Evolutionary conservation across 2,113 vertebrate species (phyloP).

Genomic region (Leucosticte australis): DNA sequence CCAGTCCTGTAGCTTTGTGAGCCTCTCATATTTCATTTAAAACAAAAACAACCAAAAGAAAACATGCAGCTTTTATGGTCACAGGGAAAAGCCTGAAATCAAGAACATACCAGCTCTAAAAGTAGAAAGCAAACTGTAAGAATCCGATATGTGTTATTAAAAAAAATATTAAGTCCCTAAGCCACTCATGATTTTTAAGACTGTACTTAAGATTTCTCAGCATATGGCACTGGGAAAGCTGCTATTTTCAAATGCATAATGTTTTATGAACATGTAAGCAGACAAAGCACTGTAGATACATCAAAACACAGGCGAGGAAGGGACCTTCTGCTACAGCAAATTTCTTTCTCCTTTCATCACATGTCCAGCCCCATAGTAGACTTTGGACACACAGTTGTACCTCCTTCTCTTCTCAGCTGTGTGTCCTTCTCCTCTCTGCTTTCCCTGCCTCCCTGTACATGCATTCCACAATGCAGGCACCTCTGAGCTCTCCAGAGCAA

Average conservation of each 20-base stretch:
- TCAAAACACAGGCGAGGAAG: constrained; percentile 49
- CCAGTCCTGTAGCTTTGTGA: not conserved
- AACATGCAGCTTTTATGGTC: constrained; percentile 3
- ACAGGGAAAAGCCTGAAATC: constrained; percentile 43
- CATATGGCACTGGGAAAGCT: constrained; percentile 59
- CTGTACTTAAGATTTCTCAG: constrained; percentile 53
- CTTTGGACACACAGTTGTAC: not conserved
- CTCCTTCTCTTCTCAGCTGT: not conserved
- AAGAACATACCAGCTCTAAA: constrained; percentile 35
- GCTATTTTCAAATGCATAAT: constrained; percentile 62
- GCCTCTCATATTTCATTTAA: constrained; percentile 39
- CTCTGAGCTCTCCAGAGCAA: not conserved
- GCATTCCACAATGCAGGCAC: not conserved
- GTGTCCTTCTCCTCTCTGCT: not conserved
- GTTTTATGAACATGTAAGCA: constrained; percentile 55
- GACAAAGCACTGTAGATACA: constrained; percentile 44
- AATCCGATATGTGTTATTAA: constrained; percentile 32
- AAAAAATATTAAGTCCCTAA: constrained; percentile 48
- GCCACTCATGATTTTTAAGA: constrained; percentile 34
- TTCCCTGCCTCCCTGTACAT: not conserved
- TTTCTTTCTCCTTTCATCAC: not conserved
- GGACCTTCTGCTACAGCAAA: constrained; percentile 39
- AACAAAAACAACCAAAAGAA: constrained; percentile 32
- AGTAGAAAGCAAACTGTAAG: constrained; percentile 56
- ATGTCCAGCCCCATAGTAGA: not conserved